Conservation (phyloP, 1,140 invertebrate genomes). For the Rhizoglyphus robini region DNA sequence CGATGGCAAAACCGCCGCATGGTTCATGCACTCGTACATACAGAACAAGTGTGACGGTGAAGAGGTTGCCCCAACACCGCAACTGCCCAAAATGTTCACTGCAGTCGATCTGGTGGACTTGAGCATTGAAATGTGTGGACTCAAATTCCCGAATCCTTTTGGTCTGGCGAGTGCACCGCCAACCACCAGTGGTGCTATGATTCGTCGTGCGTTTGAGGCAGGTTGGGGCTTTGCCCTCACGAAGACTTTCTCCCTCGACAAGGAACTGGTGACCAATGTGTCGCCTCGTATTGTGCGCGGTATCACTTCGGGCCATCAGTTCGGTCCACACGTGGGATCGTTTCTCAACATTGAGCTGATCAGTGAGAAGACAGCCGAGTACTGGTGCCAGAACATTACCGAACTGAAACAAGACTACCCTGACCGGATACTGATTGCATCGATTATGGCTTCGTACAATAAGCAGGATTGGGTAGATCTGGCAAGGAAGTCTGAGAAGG, state of each 20-base stretch:
- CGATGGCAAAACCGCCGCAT: slow-evolving; percentile 92
- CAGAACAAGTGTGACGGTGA: slow-evolving; percentile 47
- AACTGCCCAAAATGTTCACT: slow-evolving; percentile 76
- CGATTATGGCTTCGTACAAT: slow-evolving; percentile 87
- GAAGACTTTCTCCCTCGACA: slow-evolving; percentile 88
- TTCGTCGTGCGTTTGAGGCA: slow-evolving; percentile 77
- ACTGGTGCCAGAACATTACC: slow-evolving; percentile 75
- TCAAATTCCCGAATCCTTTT: slow-evolving; percentile 91
- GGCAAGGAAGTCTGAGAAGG: slow-evolving; percentile 54
- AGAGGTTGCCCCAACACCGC: background rate
- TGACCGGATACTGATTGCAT: slow-evolving; percentile 79
- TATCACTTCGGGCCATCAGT: slow-evolving; percentile 74
- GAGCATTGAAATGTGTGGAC: slow-evolving; percentile 74
- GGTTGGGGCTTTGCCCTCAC: slow-evolving; percentile 94
- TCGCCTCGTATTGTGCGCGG: slow-evolving; percentile 90
- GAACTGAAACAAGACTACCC: slow-evolving; percentile 89
- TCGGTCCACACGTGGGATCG: slow-evolving; percentile 81
- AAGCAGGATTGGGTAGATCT: slow-evolving; percentile 75
- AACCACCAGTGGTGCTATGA: slow-evolving; percentile 86
- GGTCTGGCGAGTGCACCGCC: slow-evolving; percentile 95
- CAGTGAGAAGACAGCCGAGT: slow-evolving; percentile 84
- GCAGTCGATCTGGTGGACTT: slow-evolving; percentile 87
- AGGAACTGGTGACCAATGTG: slow-evolving; percentile 92
- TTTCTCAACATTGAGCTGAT: slow-evolving; percentile 97
- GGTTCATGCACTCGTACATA: slow-evolving; percentile 85